Base-by-base conservation (phyloP, 1,140 invertebrate species). In the Orchestia grillus region DNA sequence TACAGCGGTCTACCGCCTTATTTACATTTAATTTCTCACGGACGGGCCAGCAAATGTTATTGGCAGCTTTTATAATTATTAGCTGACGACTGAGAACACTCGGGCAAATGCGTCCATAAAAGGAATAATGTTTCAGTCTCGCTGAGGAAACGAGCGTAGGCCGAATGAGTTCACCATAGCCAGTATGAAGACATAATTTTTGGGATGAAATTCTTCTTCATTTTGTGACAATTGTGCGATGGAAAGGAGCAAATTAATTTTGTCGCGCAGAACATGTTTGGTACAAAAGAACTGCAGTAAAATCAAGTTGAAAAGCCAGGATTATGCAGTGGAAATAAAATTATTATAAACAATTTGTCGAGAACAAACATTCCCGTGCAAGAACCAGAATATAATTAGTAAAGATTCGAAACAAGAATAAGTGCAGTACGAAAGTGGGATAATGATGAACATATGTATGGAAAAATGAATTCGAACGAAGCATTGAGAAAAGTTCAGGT, bases 31-130 rank as follows among this genome's bases (percentile, higher is more conserved):
- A 77, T 77, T 77, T 77, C 15, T 36, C 11, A 28, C 3, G 62
- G 94, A 53, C 36, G 45, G 45, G 43, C 94, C 94, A 95, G 94
- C 15, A 62, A 95, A 62, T 47, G 41, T 62, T 62, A 95, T 95
- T 47, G 45, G 57, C 94, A 62, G 45, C 94, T 44, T 53, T 40
- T 43, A 53, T 19, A 41, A 41, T 40, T 11, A n/a, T 44, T 47
- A 16, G 43, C 57, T 95, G 57, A 47, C 43, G 94, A 95, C 94
- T 47, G 42, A 42, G 44, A 42, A 11, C 1, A 62, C 41, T 44
- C 40, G 11, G 62, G 15, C 28, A 77, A 77, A 77, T 77, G 11
- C 36, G 36, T 77, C 36, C 62, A 77, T 36, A 36, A 77, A 77
- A 77, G 47, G 47, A 53, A 53, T 53, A 8, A 53, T 8, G 6